These are phyloP conservation scores for Drosophila eugracilis DNA, from an alignment of 1,140 invertebrate genomes.

Conservation along the genomic window DNA sequence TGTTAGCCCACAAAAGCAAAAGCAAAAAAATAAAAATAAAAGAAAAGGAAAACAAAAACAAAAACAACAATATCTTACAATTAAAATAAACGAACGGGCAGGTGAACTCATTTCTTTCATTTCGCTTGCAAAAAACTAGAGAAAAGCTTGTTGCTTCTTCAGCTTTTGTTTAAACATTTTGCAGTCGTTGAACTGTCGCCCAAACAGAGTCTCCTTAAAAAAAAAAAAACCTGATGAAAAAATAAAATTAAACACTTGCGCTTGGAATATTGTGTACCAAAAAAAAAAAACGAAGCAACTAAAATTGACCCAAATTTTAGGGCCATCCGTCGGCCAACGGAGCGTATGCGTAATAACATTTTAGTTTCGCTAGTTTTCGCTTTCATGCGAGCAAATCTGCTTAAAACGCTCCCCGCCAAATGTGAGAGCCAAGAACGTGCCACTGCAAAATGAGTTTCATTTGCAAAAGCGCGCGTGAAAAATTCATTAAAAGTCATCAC, in stretches of 20 bases:
- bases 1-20: slow-evolving; percentile 74
- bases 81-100: slow-evolving; percentile 69
- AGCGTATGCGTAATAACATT: slow-evolving; percentile 80
- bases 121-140: slow-evolving; percentile 59
- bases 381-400: slow-evolving; percentile 74
- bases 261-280: slow-evolving; percentile 6
- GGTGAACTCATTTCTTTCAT: slow-evolving; percentile 73
- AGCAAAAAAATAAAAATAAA: slow-evolving; percentile 52
- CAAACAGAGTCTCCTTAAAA: slow-evolving; percentile 13
- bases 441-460: slow-evolving; percentile 80
- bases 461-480: slow-evolving; percentile 78
- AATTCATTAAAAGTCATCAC: slow-evolving; percentile 76
- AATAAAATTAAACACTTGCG: slow-evolving; percentile 40
- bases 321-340: slow-evolving; percentile 48
- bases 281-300: slow-evolving; percentile 29
- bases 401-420: slow-evolving; percentile 45
- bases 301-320: slow-evolving; percentile 72
- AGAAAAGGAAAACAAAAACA: slow-evolving; percentile 32
- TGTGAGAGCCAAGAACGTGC: slow-evolving; percentile 64
- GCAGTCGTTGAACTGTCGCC: slow-evolving; percentile 62
- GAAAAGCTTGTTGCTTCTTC: slow-evolving; percentile 42
- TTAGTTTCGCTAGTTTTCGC: slow-evolving; percentile 81
- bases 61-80: slow-evolving; percentile 62
- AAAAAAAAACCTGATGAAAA: not conserved
- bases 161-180: slow-evolving; percentile 59